Evolutionary conservation across 1,140 invertebrate species (phyloP).

Genomic region (Drosophila fuyamai): DNA sequence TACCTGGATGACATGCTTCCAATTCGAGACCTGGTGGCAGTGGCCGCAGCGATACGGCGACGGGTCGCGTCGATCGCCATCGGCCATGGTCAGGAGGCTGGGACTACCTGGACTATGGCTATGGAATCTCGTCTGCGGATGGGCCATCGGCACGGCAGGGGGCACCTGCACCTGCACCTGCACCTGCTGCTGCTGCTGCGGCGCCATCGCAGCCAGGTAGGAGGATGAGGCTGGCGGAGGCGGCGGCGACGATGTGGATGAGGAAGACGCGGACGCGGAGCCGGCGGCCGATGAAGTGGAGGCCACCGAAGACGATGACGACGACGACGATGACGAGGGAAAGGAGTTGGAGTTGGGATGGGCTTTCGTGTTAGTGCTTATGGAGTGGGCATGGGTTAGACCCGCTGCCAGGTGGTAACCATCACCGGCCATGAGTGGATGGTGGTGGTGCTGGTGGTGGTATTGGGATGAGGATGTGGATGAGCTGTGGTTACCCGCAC

Average conservation of each 20-base stretch:
- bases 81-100: slow-evolving; percentile 73
- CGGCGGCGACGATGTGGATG: slow-evolving; percentile 37
- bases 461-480: slow-evolving; percentile 30
- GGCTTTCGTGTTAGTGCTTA: slow-evolving; percentile 45
- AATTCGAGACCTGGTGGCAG: slow-evolving; percentile 91
- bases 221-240: slow-evolving; percentile 54
- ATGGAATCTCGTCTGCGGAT: slow-evolving; percentile 57
- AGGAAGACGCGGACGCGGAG: slow-evolving; percentile 34
- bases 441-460: slow-evolving; percentile 18
- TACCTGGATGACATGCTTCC: slow-evolving; percentile 93
- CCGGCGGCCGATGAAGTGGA: slow-evolving; percentile 34
- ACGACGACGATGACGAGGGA: slow-evolving; percentile 57
- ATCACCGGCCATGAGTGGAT: slow-evolving; percentile 61
- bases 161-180: slow-evolving; percentile 21
- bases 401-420: slow-evolving; percentile 58
- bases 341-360: slow-evolving; percentile 57
- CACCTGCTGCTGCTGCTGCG: slow-evolving; percentile 15
- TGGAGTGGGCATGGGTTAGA: slow-evolving; percentile 49
- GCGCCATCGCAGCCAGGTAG: slow-evolving; percentile 44
- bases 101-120: slow-evolving; percentile 79
- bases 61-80: slow-evolving; percentile 80
- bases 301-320: slow-evolving; percentile 43
- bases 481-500: slow-evolving; percentile 45
- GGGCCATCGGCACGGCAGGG: slow-evolving; percentile 26
- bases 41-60: slow-evolving; percentile 90